phyloP scores from a whole-genome alignment of 64 coral and sea anemone species.

The Stylophora pistillata region DNA sequence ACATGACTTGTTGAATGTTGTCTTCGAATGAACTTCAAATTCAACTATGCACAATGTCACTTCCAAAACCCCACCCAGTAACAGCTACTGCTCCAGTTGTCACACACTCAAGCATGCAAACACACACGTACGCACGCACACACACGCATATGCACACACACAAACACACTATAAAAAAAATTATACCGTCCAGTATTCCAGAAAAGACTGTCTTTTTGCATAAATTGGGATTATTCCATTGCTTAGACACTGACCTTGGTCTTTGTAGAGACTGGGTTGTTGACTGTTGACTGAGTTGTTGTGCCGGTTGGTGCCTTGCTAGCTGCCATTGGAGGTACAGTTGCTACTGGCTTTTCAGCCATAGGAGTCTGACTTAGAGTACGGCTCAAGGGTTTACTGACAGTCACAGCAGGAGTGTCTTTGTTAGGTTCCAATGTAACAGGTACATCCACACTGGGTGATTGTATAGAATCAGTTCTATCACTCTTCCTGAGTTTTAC shows the following conservation, averaged over 20 bases:
- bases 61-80: too few relatives aligned
- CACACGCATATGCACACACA: too few relatives aligned
- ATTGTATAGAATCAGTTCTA: background rate
- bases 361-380: conserved; percentile 9
- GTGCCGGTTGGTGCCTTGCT: background rate
- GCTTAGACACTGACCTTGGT: conserved; percentile 39
- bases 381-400: conserved; percentile 29
- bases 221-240: too few relatives aligned
- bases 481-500: conserved; percentile 71
- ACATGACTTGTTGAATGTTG: too few relatives aligned
- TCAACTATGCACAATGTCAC: too few relatives aligned
- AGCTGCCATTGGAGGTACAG: conserved; percentile 32
- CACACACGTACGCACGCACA: too few relatives aligned
- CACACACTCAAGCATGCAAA: too few relatives aligned
- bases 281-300: background rate
- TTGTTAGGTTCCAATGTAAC: background rate
- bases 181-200: too few relatives aligned
- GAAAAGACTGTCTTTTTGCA: too few relatives aligned
- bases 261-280: conserved; percentile 25
- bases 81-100: too few relatives aligned
- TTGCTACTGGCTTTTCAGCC: conserved; percentile 41
- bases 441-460: background rate
- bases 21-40: too few relatives aligned
- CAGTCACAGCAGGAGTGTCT: background rate
- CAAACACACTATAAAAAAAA: too few relatives aligned